A percentile compares a stretch with the other conserved stretches of the same genome.
Evolutionary conservation across 2,797 vertebrate species (phyloP).

Genomic region (Hipposideros larvatus): DNA sequence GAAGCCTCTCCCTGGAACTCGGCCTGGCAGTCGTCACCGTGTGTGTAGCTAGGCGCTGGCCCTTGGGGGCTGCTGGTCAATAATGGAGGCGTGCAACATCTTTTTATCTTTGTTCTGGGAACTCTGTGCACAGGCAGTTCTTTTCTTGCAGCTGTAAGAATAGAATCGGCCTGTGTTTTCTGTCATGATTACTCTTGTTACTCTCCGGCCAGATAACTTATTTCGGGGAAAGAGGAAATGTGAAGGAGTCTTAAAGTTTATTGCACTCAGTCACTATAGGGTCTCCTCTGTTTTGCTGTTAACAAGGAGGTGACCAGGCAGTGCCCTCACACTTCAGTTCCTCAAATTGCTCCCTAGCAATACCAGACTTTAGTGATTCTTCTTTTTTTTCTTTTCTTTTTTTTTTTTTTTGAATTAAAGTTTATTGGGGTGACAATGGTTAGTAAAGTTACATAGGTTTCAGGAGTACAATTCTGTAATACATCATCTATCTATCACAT

Average conservation of each 20-base stretch:
- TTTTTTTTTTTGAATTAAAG: no score
- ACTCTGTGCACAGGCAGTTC: neutral
- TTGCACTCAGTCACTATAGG: accelerated
- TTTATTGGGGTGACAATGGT: no score
- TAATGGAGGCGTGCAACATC: no score
- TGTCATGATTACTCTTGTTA: neutral
- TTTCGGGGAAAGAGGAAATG: neutral
- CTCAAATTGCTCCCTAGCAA: neutral
- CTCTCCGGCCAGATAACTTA: neutral
- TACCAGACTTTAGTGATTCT: neutral
- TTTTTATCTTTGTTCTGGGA: neutral
- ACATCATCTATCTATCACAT: no score
- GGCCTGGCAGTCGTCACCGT: neutral
- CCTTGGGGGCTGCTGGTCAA: neutral
- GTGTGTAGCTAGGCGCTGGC: no score
- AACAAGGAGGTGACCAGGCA: neutral
- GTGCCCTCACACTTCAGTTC: neutral
- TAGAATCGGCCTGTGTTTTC: neutral
- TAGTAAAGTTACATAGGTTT: no score
- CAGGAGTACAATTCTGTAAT: no score
- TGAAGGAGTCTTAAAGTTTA: neutral
- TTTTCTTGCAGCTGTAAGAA: neutral
- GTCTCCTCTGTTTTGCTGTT: neutral
- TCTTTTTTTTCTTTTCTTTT: neutral
- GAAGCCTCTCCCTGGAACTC: neutral